Conservation (phyloP, 2,797 vertebrate genomes). For the Leptoclinus maculatus region DNA sequence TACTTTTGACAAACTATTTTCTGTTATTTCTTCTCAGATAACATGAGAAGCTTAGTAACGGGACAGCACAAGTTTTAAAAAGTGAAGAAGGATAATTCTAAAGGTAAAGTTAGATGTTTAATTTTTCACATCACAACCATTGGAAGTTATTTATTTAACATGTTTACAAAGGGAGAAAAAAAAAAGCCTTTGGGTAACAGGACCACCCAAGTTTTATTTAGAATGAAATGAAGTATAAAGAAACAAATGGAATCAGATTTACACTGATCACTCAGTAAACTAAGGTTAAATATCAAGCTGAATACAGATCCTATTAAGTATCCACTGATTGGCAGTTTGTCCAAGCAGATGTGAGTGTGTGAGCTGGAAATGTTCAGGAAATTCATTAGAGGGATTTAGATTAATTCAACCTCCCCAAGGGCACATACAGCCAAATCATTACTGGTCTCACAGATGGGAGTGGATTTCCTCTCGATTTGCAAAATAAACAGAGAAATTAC, state of each 20-base stretch:
- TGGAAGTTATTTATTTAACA: neutral
- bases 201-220: neutral
- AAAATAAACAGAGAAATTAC: conserved; percentile 42
- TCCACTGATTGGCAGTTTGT: neutral
- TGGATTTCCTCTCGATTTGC: conserved; percentile 46
- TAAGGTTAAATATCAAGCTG: neutral
- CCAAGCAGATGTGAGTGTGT: conserved; percentile 13
- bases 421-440: conserved; percentile 25
- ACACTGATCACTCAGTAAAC: neutral
- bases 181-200: neutral
- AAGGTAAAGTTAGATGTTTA: neutral
- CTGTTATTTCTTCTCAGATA: conserved; percentile 5
- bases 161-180: neutral
- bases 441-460: conserved; percentile 44
- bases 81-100: neutral
- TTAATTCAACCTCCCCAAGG: conserved; percentile 15
- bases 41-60: neutral
- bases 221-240: neutral
- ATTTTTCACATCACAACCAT: neutral
- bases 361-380: conserved; percentile 15
- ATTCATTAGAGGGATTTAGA: conserved; percentile 49
- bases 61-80: neutral
- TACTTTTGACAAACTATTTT: neutral
- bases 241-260: neutral
- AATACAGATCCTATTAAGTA: neutral